phyloP scores from a whole-genome alignment of 2,797 vertebrate genomes.

The Leptodactylus fallax region DNA sequence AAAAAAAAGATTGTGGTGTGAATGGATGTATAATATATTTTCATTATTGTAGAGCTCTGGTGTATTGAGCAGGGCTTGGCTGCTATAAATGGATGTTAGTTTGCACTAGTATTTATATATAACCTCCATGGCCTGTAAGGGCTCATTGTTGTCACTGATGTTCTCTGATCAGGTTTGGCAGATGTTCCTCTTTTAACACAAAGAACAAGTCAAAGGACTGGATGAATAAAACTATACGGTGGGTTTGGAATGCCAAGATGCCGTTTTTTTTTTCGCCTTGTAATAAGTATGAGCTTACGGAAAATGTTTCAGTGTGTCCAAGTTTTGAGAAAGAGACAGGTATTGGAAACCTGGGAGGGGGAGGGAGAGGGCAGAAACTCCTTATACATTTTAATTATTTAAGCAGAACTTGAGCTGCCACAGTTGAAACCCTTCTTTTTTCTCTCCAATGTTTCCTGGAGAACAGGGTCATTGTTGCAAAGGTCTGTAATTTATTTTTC shows the following conservation, averaged over 20 bases:
- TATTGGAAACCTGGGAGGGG: conserved; percentile 63
- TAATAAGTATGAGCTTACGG: conserved; percentile 24
- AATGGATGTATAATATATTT: no score
- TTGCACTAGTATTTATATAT: neutral
- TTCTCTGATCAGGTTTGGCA: conserved; percentile 1
- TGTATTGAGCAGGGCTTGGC: neutral
- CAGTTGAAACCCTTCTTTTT: conserved; percentile 67
- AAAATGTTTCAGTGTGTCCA: conserved; percentile 1
- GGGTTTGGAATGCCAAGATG: conserved; percentile 15
- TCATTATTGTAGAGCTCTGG: no score
- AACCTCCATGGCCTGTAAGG: neutral
- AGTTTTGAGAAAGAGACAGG: conserved; percentile 33
- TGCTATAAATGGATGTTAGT: neutral
- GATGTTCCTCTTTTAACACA: conserved; percentile 32
- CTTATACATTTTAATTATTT: conserved; percentile 71
- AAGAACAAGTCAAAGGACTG: conserved; percentile 18
- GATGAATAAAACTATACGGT: conserved; percentile 21
- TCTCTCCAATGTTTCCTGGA: conserved; percentile 66
- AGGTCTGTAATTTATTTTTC: conserved; percentile 70
- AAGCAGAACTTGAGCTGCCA: conserved; percentile 71
- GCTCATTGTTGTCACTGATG: neutral
- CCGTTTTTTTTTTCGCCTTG: neutral
- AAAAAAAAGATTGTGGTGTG: no score
- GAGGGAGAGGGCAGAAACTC: conserved; percentile 68
- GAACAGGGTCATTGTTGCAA: conserved; percentile 67